A percentile compares a stretch with the other conserved stretches of the same genome.
phyloP scores from a whole-genome alignment of 1,140 invertebrate genomes.

The Panulirus ornatus region DNA sequence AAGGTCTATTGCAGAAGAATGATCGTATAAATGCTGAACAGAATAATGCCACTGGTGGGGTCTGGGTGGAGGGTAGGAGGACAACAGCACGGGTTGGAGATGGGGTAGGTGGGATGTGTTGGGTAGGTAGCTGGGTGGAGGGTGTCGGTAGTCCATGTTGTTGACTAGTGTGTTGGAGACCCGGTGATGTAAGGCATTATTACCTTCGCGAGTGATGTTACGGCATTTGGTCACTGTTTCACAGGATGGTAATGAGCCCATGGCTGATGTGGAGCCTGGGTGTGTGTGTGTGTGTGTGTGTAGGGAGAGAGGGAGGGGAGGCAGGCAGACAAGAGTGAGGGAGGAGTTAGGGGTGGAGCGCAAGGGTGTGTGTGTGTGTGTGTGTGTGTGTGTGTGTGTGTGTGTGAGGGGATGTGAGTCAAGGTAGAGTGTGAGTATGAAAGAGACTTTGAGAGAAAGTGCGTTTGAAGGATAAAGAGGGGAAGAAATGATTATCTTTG shows the following conservation, averaged over 20 bases:
- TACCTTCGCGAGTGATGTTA: constrained; percentile 7
- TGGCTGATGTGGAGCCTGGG: not conserved
- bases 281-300: not conserved
- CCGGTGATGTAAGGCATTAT: constrained; percentile 27
- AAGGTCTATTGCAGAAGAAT: constrained; percentile 56
- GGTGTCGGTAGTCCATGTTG: constrained; percentile 25
- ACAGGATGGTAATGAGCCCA: constrained; percentile 26
- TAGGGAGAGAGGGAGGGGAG: not conserved
- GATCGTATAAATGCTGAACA: constrained; percentile 40
- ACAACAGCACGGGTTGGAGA: too few relatives aligned
- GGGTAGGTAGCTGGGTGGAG: too few relatives aligned
- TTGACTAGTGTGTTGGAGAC: constrained; percentile 48
- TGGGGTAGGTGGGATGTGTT: too few relatives aligned
- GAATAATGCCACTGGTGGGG: constrained; percentile 53
- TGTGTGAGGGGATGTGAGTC: too few relatives aligned
- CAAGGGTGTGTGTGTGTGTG: not conserved
- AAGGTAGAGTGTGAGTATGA: not conserved
- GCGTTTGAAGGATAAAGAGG: not conserved
- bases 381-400: not conserved
- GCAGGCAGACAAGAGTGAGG: constrained; percentile 11
- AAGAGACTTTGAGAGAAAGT: not conserved
- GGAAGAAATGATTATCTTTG: not conserved
- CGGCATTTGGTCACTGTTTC: constrained; percentile 29
- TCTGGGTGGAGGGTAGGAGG: not conserved
- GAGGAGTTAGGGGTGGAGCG: too few relatives aligned